Evolutionary conservation across 1,140 invertebrate genomes (phyloP), one percentile per base, ranked within the genome.

Genomic region (Dendrolimus kikuchii): DNA sequence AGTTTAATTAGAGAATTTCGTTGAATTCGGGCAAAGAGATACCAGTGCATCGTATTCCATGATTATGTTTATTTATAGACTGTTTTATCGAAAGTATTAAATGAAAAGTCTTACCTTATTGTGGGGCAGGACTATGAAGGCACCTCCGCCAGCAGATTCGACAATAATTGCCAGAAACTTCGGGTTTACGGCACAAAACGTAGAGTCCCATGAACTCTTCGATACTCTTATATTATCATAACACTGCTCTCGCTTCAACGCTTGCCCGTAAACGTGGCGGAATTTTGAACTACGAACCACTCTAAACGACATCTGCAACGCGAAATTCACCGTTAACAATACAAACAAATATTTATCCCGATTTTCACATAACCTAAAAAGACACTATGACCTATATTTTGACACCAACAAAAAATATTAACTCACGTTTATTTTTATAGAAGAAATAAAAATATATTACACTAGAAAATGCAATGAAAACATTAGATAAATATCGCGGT

Each of bases 141-240:
- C 97, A 55, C 98, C 98, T 58, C 99, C 99, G 53, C 99, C 99
- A 48, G 97, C 98, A 46, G 97, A 98, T 88, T 99, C 98, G 49
- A 98, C 98, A 82, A 99, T 98, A 73, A 99, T 96, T 55, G 99
- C 99, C 65, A 99, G 89, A 88, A 99, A 99, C 88, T 99, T 99
- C 10, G 98, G 98, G 89, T 99, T 99, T 61, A 99, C 98, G 62
- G 96, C 95, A 90, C 98, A 99, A 86, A 99, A 99, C 53, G 96
- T 98, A 46, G 97, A 98, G 86, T 99, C 99, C 96, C 97, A 98
- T 43, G 96, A 98, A 79, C 95, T 98, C 86, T 99, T 99, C 10
- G 98, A 99, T 46, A 99, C 97, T 74, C 98, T 90, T 77, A 99
- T 97, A 87, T 99, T 98, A 88, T 99, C 98, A 89, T 99, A 99